phyloP scores from a whole-genome alignment of 2,113 vertebrate species.

The Tauraco erythrolophus region DNA sequence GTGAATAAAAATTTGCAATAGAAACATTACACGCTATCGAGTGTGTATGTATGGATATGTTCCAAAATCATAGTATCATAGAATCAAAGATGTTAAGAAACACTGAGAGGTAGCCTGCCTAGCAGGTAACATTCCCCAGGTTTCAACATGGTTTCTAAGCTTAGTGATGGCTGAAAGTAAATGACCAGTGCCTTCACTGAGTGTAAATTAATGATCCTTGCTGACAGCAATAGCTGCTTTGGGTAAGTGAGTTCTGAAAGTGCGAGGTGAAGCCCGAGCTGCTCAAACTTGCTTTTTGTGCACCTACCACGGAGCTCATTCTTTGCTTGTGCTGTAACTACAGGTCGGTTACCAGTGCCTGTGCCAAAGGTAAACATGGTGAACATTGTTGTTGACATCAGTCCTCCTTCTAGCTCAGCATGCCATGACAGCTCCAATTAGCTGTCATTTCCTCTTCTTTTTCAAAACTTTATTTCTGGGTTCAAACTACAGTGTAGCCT shows the following conservation, averaged over 20 bases:
- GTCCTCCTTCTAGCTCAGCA: background rate
- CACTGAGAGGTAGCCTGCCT: background rate
- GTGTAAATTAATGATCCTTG: background rate
- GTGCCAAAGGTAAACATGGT: background rate
- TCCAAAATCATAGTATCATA: background rate
- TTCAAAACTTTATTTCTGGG: background rate
- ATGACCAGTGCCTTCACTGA: background rate
- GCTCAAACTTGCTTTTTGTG: background rate
- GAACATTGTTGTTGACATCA: background rate
- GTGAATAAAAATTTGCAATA: background rate
- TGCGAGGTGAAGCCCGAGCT: background rate
- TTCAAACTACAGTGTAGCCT: background rate
- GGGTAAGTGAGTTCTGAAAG: background rate
- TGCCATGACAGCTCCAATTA: background rate
- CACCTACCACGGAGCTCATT: background rate
- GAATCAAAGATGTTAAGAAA: background rate
- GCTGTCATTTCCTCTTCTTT: background rate
- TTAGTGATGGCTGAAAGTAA: background rate
- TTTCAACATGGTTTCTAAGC: background rate
- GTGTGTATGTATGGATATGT: background rate
- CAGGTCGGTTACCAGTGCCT: background rate
- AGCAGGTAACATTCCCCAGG: background rate
- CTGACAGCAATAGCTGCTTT: background rate
- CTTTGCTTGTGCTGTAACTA: background rate
- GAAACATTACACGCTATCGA: background rate